Conservation (phyloP, 1,140 invertebrate genomes). For the Adoxophyes honmai region DNA sequence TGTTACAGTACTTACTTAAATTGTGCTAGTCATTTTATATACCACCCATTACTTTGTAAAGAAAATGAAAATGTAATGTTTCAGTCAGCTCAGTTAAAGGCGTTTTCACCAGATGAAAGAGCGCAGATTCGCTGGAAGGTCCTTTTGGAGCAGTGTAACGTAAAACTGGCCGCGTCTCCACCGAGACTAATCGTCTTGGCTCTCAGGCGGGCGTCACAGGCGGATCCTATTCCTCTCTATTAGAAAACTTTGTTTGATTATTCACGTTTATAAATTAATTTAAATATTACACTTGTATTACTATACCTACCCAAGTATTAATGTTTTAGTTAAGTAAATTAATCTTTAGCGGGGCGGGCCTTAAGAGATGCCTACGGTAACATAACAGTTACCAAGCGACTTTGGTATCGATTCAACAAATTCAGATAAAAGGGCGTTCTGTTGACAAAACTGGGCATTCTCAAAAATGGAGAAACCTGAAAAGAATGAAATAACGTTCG, state of each 20-base stretch:
- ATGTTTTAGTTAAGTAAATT: too few relatives aligned
- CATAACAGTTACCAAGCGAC: slow-evolving; percentile 11
- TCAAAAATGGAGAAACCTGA: slow-evolving; percentile 53
- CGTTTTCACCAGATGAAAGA: slow-evolving; percentile 43
- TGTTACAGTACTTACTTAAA: too few relatives aligned
- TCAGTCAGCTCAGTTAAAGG: slow-evolving; percentile 41
- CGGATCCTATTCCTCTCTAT: slow-evolving; percentile 62
- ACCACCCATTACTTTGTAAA: too few relatives aligned
- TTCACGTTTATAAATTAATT: not conserved
- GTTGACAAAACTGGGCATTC: slow-evolving; percentile 11
- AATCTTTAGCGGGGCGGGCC: too few relatives aligned
- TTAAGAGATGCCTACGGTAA: too few relatives aligned
- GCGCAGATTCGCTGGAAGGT: slow-evolving; percentile 44
- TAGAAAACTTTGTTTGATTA: slow-evolving; percentile 21
- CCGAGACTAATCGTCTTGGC: slow-evolving; percentile 47
- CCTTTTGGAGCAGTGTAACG: slow-evolving; percentile 55
- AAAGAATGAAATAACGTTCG: slow-evolving; percentile 75
- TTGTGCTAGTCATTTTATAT: too few relatives aligned
- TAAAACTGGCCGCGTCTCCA: slow-evolving; percentile 44
- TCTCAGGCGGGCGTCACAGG: slow-evolving; percentile 47
- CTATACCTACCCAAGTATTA: too few relatives aligned
- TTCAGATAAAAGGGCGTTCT: not conserved
- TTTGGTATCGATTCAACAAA: not conserved
- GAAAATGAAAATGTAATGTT: slow-evolving; percentile 4
- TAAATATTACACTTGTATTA: too few relatives aligned